Base-by-base conservation (phyloP, 2,888 invertebrate genomes). In the Pandemis heparana region DNA sequence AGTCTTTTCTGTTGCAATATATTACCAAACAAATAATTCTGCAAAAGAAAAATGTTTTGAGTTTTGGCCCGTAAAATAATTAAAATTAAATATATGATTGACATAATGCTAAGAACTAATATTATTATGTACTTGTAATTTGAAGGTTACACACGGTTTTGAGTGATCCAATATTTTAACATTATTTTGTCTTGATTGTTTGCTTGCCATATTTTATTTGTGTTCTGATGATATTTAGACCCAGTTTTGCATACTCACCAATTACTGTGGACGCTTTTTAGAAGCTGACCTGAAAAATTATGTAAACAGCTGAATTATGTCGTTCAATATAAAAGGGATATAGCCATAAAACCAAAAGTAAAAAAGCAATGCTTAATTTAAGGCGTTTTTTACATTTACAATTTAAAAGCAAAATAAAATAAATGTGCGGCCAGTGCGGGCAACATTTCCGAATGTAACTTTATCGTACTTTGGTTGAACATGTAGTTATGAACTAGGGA, bases 11-110 rank as follows among this genome's bases (percentile, higher is more conserved):
- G 62, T 46, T n/a, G 67, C 61, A 67, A 68, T 68, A 73, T 68
- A 63, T 68, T 62, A 72, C 56, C 67, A 48, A 72, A 72, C 16
- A 72, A 66, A 68, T 68, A 53, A 65, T 74, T 75, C 74, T 75
- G 75, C 72, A 74, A 75, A 68, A 70, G 64, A 70, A 76, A 51
- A 74, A 56, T 75, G 65, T 74, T 70, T 75, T 77, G 77, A 78
- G 74, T 79, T 83, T 88, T 86, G 82, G 83, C 85, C 82, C 82
- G 81, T 81, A 79, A 81, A 83, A 82, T 79, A 80, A 79, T 81
- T 77, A 77, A 78, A 77, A 80, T 78, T 81, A 79, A 39, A 73
- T 46, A 73, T 56, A 73, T 56, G 56, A 23, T 23, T 56, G 10
- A 56, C 23, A 56, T 66, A 68, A 62, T 23, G 56, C 48, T 53